These are phyloP conservation scores for Heterodera schachtii DNA, from an alignment of 1,140 invertebrate species.

Conservation along the genomic window DNA sequence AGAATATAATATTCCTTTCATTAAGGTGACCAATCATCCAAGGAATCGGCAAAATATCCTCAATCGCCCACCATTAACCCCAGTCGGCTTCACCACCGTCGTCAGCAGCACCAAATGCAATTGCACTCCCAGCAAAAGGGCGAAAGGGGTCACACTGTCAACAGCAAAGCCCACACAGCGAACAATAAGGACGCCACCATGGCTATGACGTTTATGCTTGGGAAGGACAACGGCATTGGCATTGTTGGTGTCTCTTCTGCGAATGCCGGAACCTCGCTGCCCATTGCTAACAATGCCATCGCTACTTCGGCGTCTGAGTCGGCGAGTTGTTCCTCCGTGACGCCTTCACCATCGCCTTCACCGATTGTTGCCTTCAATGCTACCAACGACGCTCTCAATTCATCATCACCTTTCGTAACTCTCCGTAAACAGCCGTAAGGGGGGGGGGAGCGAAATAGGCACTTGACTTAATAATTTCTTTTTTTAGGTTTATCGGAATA, in stretches of 20 bases:
- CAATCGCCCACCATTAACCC: background rate
- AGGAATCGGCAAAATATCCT: background rate
- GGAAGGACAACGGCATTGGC: background rate
- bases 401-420: conserved; percentile 15
- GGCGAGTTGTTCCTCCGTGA: conserved; percentile 22
- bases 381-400: background rate
- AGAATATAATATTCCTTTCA: no score
- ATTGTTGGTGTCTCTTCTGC: background rate
- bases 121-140: background rate
- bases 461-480: background rate
- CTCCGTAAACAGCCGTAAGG: conserved; percentile 30
- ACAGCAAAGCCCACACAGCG: no score
- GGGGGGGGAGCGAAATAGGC: background rate
- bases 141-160: background rate
- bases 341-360: conserved; percentile 23
- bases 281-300: conserved; percentile 20
- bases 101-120: background rate
- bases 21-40: background rate
- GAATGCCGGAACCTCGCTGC: background rate
- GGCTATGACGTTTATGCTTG: background rate
- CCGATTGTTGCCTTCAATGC: conserved; percentile 15
- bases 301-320: conserved; percentile 18
- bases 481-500: background rate
- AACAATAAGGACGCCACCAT: background rate
- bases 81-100: background rate